Base-by-base conservation (phyloP, 2,888 invertebrate genomes). In the Alviniconcha strummeri region DNA sequence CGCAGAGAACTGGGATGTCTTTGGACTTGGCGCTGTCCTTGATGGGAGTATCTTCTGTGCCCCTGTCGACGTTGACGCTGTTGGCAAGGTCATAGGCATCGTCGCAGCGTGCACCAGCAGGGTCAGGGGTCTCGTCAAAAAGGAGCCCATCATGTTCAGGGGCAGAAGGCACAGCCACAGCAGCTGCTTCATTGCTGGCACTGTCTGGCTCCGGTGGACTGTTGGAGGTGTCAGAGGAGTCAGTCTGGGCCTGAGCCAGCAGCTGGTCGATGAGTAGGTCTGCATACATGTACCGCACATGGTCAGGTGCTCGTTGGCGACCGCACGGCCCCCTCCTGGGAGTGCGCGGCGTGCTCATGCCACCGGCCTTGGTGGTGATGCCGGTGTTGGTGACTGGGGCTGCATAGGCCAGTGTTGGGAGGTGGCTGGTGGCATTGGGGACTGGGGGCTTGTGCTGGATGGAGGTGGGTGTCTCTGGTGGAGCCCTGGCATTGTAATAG, bases 261-360 rank as follows among this genome's bases (percentile, higher is more conserved):
- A 86, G 81, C 78, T 87, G 87, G 15, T 87, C 86, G 15, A 88
- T 86, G 57, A 88, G 85, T 84, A 86, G 84, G 67, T 88, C 88
- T n/a, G 86, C 88, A 52, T 88, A 88, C 64, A 79, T 82, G 60
- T 72, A 57, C 13, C 71, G 64, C 75, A n/a, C 56, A 56, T 60
- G 64, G 85, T 82, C 83, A 54, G 67, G 60, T 78, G 69, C 69
- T 69, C 80, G 82, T 77, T 64, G 84, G 76, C 76, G 76, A 74
- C 75, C 69, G 57, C 64, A 64, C 81, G 8, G 9, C 9, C 67
- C 9, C 75, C 55, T 17, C 55, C 57, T 52, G 4, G 75, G 64
- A 5, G 79, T 79, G 54, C 71, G 67, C 64, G 82, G 82, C 3
- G 82, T 77, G 71, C 77, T 82, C 82, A 82, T 82, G 19, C 54